Evolutionary conservation across 2,113 vertebrate species (phyloP).

Genomic region (Mystacornis crossleyi): DNA sequence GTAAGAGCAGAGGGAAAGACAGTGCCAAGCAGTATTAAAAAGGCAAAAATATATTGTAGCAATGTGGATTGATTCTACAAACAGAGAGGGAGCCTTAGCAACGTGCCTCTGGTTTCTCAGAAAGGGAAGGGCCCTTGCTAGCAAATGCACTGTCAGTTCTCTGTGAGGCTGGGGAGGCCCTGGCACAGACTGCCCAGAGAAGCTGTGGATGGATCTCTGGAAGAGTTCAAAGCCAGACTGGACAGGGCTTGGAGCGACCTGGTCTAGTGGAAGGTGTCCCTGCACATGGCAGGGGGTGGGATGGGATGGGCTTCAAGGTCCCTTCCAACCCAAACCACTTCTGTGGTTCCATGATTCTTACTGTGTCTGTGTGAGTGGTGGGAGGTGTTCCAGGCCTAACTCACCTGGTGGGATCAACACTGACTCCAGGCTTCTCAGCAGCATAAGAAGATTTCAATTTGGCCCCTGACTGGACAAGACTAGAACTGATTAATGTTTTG

Average conservation of each 20-base stretch:
- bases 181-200: not conserved
- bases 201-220: not conserved
- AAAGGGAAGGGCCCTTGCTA: not conserved
- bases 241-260: not conserved
- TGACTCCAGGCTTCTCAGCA: not conserved
- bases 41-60: not conserved
- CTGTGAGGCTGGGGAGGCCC: not conserved
- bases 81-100: not conserved
- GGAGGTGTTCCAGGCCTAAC: not conserved
- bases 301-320: not conserved
- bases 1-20: not conserved
- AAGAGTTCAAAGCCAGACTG: not conserved
- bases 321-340: not conserved
- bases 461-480: not conserved
- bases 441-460: not conserved
- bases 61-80: rapidly evolving
- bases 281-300: not conserved
- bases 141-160: rapidly evolving
- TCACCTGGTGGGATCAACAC: not conserved
- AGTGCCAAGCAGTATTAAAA: not conserved
- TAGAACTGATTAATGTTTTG: not conserved
- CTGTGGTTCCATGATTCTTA: not conserved
- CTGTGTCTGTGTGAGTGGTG: rapidly evolving
- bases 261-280: not conserved
- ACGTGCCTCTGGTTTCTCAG: not conserved